phyloP scores from a whole-genome alignment of 1,140 invertebrate species.

The Drosophila eugracilis region DNA sequence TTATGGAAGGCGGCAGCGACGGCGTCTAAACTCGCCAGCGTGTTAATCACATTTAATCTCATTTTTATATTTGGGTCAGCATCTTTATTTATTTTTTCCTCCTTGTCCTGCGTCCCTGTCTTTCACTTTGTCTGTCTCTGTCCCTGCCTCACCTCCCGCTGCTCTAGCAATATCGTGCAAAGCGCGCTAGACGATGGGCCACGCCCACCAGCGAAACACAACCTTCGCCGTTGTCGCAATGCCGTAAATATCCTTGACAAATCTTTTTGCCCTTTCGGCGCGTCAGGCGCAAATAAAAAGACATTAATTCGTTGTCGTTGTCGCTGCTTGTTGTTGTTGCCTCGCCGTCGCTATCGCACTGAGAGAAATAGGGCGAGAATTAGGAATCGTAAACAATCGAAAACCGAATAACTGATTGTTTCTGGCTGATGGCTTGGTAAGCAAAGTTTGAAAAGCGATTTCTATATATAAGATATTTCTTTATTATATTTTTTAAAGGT shows the following conservation, averaged over 20 bases:
- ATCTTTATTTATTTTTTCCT: constrained; percentile 65
- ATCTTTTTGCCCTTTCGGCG: constrained; percentile 81
- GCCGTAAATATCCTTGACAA: constrained; percentile 79
- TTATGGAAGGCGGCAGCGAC: constrained; percentile 48
- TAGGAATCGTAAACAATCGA: background rate
- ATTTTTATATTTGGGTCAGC: constrained; percentile 84
- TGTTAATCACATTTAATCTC: constrained; percentile 84
- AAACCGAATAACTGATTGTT: too few species aligned
- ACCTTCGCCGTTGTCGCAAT: constrained; percentile 5
- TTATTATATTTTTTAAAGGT: too few species aligned
- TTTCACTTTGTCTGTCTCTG: background rate
- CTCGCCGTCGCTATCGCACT: constrained; percentile 9
- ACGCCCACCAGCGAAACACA: constrained; percentile 7
- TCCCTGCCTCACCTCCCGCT: background rate
- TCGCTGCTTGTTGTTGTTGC: constrained; percentile 12
- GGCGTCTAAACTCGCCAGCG: constrained; percentile 67
- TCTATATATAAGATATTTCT: too few species aligned
- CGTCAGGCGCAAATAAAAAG: constrained; percentile 80
- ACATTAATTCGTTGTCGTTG: constrained; percentile 81
- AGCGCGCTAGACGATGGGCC: constrained; percentile 50
- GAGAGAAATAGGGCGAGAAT: background rate
- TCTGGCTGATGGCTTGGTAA: too few species aligned
- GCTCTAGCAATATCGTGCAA: constrained; percentile 52
- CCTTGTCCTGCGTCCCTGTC: background rate
- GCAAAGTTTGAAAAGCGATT: too few species aligned